Conservation (phyloP, 2,113 vertebrate species). For the Anser cygnoides region DNA sequence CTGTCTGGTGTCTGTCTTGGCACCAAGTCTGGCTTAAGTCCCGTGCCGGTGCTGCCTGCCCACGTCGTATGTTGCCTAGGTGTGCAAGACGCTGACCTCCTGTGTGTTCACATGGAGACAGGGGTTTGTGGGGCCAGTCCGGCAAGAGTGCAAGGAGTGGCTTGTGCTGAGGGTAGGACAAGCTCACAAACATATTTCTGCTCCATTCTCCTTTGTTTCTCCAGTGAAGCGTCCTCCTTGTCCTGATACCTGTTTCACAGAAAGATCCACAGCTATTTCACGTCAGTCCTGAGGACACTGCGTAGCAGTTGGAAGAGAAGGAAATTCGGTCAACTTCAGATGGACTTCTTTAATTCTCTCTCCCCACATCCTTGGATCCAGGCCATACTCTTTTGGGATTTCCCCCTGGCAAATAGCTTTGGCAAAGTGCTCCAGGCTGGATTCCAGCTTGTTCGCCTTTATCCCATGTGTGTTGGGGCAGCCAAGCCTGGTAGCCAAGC, state of each 20-base stretch:
- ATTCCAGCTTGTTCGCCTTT: slow-evolving; percentile 44
- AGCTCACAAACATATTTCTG: not conserved
- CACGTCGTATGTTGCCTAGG: not conserved
- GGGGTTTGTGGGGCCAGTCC: not conserved
- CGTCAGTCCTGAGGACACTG: not conserved
- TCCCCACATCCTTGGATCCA: slow-evolving; percentile 19
- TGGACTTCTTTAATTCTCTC: slow-evolving; percentile 2
- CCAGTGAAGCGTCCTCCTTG: not conserved
- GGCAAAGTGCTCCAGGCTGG: slow-evolving; percentile 27
- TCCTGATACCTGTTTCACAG: not conserved
- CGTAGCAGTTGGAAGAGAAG: not conserved
- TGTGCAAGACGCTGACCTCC: not conserved
- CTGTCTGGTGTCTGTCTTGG: not conserved
- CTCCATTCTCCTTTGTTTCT: not conserved
- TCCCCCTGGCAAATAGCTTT: slow-evolving; percentile 46
- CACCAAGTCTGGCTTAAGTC: not conserved
- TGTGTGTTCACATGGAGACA: not conserved
- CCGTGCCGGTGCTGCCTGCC: not conserved
- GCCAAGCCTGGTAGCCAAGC: not conserved
- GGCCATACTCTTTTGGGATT: slow-evolving; percentile 51
- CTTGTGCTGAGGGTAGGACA: not conserved
- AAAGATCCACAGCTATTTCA: not conserved
- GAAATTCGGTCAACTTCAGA: not conserved
- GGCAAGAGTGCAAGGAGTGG: not conserved
- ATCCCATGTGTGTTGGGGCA: not conserved